Percentiles rank a stretch among this genome's conserved stretches.
phyloP scores from a whole-genome alignment of 2,888 invertebrate genomes.

The Synergus laeviventris region DNA sequence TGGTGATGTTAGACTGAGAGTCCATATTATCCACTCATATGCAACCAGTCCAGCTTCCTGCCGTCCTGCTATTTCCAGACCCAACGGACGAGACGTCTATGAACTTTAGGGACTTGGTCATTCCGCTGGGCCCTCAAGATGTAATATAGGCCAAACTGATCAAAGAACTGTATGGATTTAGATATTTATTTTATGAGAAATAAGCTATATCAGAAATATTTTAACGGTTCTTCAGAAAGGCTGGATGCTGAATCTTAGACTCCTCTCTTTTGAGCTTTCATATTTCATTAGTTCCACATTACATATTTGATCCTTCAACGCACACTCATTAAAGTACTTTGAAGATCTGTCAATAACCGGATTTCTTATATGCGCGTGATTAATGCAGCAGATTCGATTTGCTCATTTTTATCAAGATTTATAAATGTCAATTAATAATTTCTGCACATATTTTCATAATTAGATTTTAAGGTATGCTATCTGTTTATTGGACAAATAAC shows the following conservation, averaged over 20 bases:
- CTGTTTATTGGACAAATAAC: not conserved
- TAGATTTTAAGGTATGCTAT: not conserved
- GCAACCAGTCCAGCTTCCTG: slow-evolving; percentile 77
- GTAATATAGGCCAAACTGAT: not conserved
- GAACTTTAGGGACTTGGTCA: slow-evolving; percentile 73
- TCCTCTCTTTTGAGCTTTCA: not conserved
- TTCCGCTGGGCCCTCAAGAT: slow-evolving; percentile 1
- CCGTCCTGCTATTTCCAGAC: slow-evolving; percentile 72
- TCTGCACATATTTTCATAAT: slow-evolving; percentile 5
- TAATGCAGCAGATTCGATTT: not conserved
- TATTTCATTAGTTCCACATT: not conserved
- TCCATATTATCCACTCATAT: slow-evolving; percentile 85
- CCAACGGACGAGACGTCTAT: slow-evolving; percentile 79
- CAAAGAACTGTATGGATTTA: not conserved
- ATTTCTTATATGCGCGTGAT: not conserved
- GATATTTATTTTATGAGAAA: not conserved
- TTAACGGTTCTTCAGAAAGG: not conserved
- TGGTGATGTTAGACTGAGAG: slow-evolving; percentile 80
- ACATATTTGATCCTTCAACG: not conserved
- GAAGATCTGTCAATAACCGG: no score
- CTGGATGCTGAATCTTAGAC: not conserved
- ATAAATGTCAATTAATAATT: not conserved
- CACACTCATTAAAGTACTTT: no score
- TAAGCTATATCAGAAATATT: not conserved
- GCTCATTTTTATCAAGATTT: not conserved